phyloP scores from a whole-genome alignment of 2,888 invertebrate genomes.

The Epiperipatus broadwayi region DNA sequence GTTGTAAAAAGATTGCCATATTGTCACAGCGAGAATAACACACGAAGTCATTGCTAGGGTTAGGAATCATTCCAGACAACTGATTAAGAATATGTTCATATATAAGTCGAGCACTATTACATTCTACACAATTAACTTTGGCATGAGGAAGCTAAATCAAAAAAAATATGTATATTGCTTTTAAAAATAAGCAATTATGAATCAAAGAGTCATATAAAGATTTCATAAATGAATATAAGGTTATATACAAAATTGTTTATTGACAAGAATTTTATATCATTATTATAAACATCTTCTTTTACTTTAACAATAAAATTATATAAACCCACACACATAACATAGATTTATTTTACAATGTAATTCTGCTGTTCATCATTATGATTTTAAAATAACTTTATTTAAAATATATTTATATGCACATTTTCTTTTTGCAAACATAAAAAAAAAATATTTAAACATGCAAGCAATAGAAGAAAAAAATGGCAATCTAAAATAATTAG shows the following conservation, averaged over 20 bases:
- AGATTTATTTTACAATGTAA: no score
- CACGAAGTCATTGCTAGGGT: neutral
- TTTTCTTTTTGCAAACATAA: no score
- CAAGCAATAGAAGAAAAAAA: no score
- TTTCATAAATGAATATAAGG: slow-evolving; percentile 38
- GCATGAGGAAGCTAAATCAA: slow-evolving; percentile 29
- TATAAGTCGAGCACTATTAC: slow-evolving; percentile 51
- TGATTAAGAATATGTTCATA: slow-evolving; percentile 51
- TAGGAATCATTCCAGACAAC: slow-evolving; percentile 27
- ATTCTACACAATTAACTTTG: slow-evolving; percentile 58
- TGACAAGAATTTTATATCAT: no score
- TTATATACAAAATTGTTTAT: slow-evolving; percentile 6
- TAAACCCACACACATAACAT: no score
- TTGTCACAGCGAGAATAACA: slow-evolving; percentile 15
- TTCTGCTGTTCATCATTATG: no score
- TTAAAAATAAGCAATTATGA: slow-evolving; percentile 17
- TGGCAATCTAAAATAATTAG: no score
- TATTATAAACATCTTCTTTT: no score
- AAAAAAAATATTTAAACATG: no score
- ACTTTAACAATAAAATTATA: no score
- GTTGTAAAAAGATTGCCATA: slow-evolving; percentile 15
- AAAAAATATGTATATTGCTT: slow-evolving; percentile 24
- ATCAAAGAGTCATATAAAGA: slow-evolving; percentile 32
- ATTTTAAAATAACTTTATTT: no score
- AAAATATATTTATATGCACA: no score